A percentile compares a stretch with the other conserved stretches of the same genome.
These are phyloP conservation scores for Lithobates pipiens DNA, from an alignment of 2,797 vertebrate species.

Conservation along the genomic window DNA sequence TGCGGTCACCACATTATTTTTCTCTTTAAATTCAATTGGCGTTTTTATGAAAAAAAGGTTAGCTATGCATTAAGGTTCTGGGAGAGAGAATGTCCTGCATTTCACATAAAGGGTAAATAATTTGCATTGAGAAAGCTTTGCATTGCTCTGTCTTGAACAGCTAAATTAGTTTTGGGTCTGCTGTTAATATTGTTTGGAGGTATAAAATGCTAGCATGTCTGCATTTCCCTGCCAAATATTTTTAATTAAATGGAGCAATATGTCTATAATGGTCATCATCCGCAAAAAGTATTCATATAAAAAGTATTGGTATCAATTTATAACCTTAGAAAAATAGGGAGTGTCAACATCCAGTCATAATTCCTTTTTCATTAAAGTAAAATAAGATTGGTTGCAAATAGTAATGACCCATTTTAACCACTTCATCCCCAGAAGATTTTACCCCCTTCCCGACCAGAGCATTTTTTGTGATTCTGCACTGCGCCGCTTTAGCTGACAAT, in stretches of 20 bases:
- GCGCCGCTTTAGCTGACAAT: too few species aligned
- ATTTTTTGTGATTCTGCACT: too few species aligned
- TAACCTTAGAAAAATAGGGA: too few species aligned
- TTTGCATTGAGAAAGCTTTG: not conserved
- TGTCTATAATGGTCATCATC: not conserved
- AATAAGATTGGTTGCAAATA: not conserved
- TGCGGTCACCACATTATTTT: constrained; percentile 63
- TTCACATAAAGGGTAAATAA: constrained; percentile 24
- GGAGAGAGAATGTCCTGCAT: constrained; percentile 16
- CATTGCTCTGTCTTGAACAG: not conserved
- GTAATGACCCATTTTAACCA: too few species aligned
- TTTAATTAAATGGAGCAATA: not conserved
- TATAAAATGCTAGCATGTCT: not conserved
- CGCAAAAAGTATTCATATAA: not conserved
- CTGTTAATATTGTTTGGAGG: not conserved
- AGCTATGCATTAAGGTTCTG: constrained; percentile 62
- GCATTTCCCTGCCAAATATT: not conserved
- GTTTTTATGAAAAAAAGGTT: constrained; percentile 67
- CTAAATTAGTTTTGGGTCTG: constrained; percentile 21
- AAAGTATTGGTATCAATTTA: too few species aligned
- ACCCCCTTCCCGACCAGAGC: too few species aligned
- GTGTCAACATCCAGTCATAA: not conserved
- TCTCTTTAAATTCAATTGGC: constrained; percentile 68
- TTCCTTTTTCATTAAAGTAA: not conserved
- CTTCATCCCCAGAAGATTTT: too few species aligned